Evolutionary conservation across 2,113 vertebrate species (phyloP), one percentile per base, ranked within the genome.

Genomic region (Syrmaticus mikado): DNA sequence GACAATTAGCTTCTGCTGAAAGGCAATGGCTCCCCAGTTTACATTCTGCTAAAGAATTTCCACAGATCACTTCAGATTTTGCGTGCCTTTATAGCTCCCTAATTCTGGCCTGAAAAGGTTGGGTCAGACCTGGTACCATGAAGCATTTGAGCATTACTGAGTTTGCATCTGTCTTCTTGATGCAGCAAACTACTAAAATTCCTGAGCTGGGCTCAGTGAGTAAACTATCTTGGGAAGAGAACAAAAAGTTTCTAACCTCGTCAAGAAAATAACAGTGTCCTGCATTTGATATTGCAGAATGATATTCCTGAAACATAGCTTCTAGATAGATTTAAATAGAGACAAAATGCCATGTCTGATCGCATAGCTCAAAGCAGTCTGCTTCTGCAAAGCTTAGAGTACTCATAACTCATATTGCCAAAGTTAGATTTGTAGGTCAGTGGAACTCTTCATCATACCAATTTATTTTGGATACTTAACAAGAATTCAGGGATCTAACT

Each of bases 351-450:
- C 93, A 92, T 60, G 91, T 91, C 73, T 90, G 87, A 94, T 95
- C 95, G 75, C 38, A 11, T 32, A 92, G 85, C 93, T 94, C 82
- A 94, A 90, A 94, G 76, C 25, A 25, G 16, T 46, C 82, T 88
- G 85, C 65, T 88, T 53, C 85, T 88, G 22, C 76, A 94, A 60
- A 94, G 87, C 85, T 85, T 78, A 46, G 60, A 91, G 82, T 92
- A 87, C 72, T 85, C 72, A 57, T 76, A 83, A 61, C 60, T 91
- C 65, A 62, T 24, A 3, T 14, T 77, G 60, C 45, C 61, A 91
- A 76, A 94, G 95, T 92, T 62, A 83, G 79, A 83, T 93, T 85
- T 97, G 85, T 90, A 82, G 61, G 36, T 90, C 90, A 93, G 87
- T 92, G 82, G 79, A 91, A 78, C 87, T 95, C 94, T 87, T 91